phyloP scores from a whole-genome alignment of 2,113 vertebrate species.

The Sphyrna mokarran region DNA sequence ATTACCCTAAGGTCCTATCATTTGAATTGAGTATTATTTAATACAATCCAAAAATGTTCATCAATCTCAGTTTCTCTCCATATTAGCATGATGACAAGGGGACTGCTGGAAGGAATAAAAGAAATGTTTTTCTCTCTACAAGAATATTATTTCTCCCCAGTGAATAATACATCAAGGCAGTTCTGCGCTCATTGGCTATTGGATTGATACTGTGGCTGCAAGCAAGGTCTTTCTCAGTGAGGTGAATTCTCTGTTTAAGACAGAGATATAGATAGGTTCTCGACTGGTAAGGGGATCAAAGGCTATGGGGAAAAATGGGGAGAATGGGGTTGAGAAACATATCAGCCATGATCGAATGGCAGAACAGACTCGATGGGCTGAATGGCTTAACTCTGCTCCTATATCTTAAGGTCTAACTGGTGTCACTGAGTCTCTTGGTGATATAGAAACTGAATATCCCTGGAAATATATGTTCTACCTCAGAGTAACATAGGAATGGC shows the following conservation, averaged over 20 bases:
- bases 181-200: not conserved
- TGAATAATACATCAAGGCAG: not conserved
- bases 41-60: not conserved
- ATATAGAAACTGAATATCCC: no score
- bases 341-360: no score
- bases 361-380: no score
- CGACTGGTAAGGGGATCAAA: no score
- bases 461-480: no score
- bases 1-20: slow-evolving; percentile 15
- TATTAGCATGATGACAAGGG: not conserved
- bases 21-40: slow-evolving; percentile 19
- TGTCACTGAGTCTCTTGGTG: not conserved
- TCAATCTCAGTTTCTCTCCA: not conserved
- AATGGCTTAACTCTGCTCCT: no score
- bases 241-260: not conserved
- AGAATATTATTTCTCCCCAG: not conserved
- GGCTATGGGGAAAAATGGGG: no score
- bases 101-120: not conserved
- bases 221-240: not conserved
- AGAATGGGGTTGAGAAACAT: no score
- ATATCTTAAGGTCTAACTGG: not conserved
- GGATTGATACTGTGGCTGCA: not conserved
- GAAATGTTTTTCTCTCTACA: not conserved
- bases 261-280: no score
- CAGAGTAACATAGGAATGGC: no score